Evolutionary conservation across 2,113 vertebrate genomes (phyloP).

Genomic region (Zosterops japonicus): DNA sequence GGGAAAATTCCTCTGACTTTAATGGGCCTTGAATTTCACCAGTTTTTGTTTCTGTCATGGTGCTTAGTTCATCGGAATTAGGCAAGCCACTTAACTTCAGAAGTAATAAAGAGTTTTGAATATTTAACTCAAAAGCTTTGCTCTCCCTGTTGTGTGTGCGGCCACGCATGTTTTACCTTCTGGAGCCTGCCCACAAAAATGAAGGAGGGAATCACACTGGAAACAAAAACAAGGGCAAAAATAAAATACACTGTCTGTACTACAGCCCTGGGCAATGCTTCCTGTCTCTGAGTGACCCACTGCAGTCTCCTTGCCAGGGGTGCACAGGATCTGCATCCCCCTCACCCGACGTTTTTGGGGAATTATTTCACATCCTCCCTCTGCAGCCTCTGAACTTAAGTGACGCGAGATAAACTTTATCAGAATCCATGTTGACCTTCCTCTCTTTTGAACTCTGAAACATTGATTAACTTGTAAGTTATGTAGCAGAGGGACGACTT

Average conservation of each 20-base stretch:
- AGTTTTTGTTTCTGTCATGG: neutral
- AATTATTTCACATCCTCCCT: neutral
- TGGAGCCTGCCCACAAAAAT: neutral
- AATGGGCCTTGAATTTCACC: slow-evolving; percentile 40
- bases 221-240: neutral
- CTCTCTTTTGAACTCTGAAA: slow-evolving; percentile 47
- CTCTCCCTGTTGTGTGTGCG: neutral
- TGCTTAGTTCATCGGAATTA: neutral
- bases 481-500: neutral
- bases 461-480: slow-evolving; percentile 38
- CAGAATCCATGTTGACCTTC: slow-evolving; percentile 27
- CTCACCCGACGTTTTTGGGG: neutral
- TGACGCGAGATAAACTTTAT: slow-evolving; percentile 14
- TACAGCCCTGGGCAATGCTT: neutral
- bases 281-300: neutral
- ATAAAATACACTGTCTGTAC: neutral
- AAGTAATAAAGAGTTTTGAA: slow-evolving; percentile 19
- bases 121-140: slow-evolving; percentile 19
- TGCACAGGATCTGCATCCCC: neutral
- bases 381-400: neutral
- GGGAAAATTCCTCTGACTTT: slow-evolving; percentile 37
- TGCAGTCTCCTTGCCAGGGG: neutral
- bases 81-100: slow-evolving; percentile 12
- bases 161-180: neutral
- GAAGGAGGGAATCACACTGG: neutral